Evolutionary conservation across 2,797 vertebrate genomes (phyloP).

Genomic region (Phoeniculus purpureus): DNA sequence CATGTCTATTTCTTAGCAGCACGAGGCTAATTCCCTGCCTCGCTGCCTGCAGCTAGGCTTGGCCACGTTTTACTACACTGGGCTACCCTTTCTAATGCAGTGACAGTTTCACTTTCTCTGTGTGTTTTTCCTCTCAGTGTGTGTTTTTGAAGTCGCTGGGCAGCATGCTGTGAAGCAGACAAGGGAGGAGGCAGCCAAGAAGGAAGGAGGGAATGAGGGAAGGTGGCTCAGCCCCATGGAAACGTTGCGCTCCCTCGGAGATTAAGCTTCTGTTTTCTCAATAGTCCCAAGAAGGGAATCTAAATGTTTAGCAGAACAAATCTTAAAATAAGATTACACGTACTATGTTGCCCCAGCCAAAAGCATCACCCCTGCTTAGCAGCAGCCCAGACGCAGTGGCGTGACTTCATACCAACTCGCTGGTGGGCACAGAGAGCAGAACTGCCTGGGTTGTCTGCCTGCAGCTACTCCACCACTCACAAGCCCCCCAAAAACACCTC

Average conservation of each 20-base stretch:
- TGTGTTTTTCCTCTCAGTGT: neutral
- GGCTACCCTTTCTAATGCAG: neutral
- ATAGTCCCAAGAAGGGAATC: constrained; percentile 1
- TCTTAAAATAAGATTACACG: constrained; percentile 2
- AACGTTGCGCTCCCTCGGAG: neutral
- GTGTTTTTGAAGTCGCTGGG: neutral
- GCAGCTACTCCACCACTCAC: neutral
- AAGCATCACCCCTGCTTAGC: neutral
- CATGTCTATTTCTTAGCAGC: constrained; percentile 7
- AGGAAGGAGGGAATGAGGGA: neutral
- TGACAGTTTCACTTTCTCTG: constrained; percentile 37
- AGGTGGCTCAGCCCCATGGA: constrained; percentile 5
- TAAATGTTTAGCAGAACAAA: neutral
- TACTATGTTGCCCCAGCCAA: neutral
- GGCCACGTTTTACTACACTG: neutral
- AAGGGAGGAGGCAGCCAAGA: neutral
- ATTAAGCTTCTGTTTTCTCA: constrained; percentile 30
- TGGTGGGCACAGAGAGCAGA: neutral
- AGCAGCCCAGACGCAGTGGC: neutral
- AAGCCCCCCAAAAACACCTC: neutral
- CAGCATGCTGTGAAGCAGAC: neutral
- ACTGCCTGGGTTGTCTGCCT: neutral
- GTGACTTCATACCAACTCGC: neutral
- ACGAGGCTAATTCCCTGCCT: neutral
- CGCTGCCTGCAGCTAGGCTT: constrained; percentile 3